Evolutionary conservation across 1,140 invertebrate genomes (phyloP), one percentile per base, ranked within the genome.

Genomic region (Diorhabda elongata): DNA sequence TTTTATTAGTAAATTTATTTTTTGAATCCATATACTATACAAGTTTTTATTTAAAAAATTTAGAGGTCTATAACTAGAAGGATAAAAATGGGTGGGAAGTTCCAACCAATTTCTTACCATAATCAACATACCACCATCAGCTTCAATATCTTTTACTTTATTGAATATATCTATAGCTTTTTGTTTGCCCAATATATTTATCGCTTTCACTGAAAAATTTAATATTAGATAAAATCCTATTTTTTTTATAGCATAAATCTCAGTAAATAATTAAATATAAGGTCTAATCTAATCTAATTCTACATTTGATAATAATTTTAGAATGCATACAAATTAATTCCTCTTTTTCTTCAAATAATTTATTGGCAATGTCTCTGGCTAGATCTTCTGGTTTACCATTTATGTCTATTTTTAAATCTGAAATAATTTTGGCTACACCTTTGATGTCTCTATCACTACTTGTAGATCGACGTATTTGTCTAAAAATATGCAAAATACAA

Each of bases 41-140:
- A 26, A 26, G 26, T 26, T 26, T 1, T 26, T 26, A 26, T 26
- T 26, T 26, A 0, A 26, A 26, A 26, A 26, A 26, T 26, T 26
- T 26, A 26, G 26, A 26, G 1, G 26, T 26, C 26, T 26, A 26
- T 26, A 26, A 26, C 26, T 1, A 26, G 1, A 26, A 26, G 1
- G 1, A 26, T 26, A 26, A 26, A 26, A 26, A 26, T 26, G 26
- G 26, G 26, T 26, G 26, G 26, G 26, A 26, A 11, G 26, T 26
- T 26, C 26, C 26, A 26, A 1, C 26, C 26, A 26, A 26, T 26
- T 26, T 26, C 42, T 82, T 82, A 91, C 90, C 83, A 89, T 88
- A 67, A 92, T 90, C 77, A 93, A 84, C 88, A 96, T 90, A 42
- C 93, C 93, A 58, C 93, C 93, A 76, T 88, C 86, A 69, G 87